Base-by-base conservation (phyloP, 1,140 invertebrate species). In the Myzus persicae region DNA sequence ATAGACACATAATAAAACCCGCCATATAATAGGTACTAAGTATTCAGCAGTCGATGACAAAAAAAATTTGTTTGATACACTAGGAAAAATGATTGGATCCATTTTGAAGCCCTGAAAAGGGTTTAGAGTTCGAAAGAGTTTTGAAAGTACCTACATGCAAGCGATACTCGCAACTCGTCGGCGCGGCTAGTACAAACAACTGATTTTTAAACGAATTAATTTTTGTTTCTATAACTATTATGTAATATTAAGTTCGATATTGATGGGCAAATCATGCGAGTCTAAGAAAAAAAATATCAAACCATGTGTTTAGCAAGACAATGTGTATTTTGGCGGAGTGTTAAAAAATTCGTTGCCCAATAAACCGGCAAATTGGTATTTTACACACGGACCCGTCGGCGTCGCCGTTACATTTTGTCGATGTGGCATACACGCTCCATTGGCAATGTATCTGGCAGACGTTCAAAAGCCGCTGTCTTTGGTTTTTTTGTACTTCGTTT, bases 401-500 rank as follows among this genome's bases (percentile, higher is more conserved):
- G 84, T 54, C 38, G 36, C 4, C 38, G 44, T 46, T n/a, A 8
- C 59, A 76, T 76, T n/a, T 88, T 46, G 87, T 48, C 44, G 42
- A 18, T 20, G 31, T 88, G 31, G 85, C 44, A 88, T 18, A 46
- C 46, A 48, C n/a, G 7, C 59, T 76, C 44, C 44, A 36, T 88
- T 48, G 85, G 40, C 85, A 88, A 88, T 24, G 44, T 46, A 88
- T 26, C 51, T 90, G 88, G 88, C 88, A 90, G 54, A 90, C 48
- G 48, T 54, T 90, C 88, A 90, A 90, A 90, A 59, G 48, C 48
- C 48, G 22, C 24, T 22, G n/a, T 88, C 44, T 88, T 36, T 36
- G 46, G n/a, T 88, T 48, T 48, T 88, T 88, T n/a, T 85, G 31
- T 46, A 20, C 31, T 88, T 88, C 14, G 40, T 48, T 87, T 87